Evolutionary conservation across 2,888 invertebrate species (phyloP), one percentile per base, ranked within the genome.

Genomic region (Hirtodrosophila duncani): DNA sequence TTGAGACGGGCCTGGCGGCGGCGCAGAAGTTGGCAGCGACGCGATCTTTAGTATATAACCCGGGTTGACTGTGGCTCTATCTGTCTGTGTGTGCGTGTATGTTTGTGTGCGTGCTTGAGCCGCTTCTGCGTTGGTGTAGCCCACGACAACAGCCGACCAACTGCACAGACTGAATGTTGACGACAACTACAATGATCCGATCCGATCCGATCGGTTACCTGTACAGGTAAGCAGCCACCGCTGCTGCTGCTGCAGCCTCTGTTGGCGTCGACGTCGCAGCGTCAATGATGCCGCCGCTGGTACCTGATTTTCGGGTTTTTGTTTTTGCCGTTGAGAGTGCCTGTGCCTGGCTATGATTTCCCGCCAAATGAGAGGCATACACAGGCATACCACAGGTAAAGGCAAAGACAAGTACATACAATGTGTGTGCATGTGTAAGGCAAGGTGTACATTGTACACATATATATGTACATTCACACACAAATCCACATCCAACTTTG

Each of bases 221-320:
- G 11, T 8, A 43, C 17, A 11, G 13, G 10, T 14, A 20, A 7
- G n/a, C 10, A 18, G 36, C 14, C 7, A 21, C 11, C 8, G 39
- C 26, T n/a, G 10, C 20, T 5, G 36, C 3, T 13, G 37, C 21
- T n/a, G 24, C 51, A 7, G 33, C 37, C 39, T n/a, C 23, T 14
- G 20, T 23, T 13, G 13, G 7, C 18, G 36, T 8, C 16, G 36
- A 26, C 10, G 39, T n/a, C 30, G 11, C 9, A 4, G 9, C 24
- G 36, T 26, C n/a, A 29, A 24, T 23, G 36, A 8, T 17, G 23
- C 36, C 29, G 46, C 48, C 37, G 49, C 69, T 60, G 74, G 70
- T 82, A 82, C 82, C 83, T 82, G 82, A 82, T 82, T 83, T 82
- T 81, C 82, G 82, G 79, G 83, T 82, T 82, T 81, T 80, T 72